Base-by-base conservation (phyloP, 2,113 vertebrate genomes). In the Colossoma macropomum region DNA sequence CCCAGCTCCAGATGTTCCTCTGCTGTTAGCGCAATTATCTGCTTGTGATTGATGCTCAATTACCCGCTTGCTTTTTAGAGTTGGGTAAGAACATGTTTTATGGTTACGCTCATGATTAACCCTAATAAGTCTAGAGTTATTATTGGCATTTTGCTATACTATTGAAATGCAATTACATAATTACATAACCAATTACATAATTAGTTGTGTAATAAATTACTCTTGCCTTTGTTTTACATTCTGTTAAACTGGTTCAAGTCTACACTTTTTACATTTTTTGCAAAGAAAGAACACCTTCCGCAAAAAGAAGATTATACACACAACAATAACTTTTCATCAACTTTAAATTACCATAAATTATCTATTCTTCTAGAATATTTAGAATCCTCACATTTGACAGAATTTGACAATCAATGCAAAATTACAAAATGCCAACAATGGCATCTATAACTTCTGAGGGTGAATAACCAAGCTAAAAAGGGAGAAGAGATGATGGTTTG, bases 1-100 rank as follows among this genome's bases (percentile, higher is more conserved):
- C 91, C 92, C 89, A 88, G 83, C 45, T 76, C 63, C 50, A 27
- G 23, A 30, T 77, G 69, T 77, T 84, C n/a, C 52, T 50, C 27
- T 52, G 60, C 11, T 70, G 60, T 77, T 70, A 56, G 17, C 30
- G 4, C 48, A 63, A 50, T 62, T 65, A 65, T 63, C 60, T 62
- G 21, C 45, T 50, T 78, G 21, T 79, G 77, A 79, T 79, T 79
- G 50, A 79, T 70, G 77, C 77, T 41, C 77, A n/a, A 56, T 70
- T 79, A 68, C 45, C 48, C 45, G 45, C 50, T 78, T 28, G 2
- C 0, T 78, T 50, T 32, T 27, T 38, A 38, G 15, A 45, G 21
- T 56, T 69, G 8, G 54, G 63, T 38, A 38, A 38, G 25, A 34
- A 27, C 32, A 23, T 27, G 34, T n/a, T 27, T 28, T 27, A 48